Base-by-base conservation (phyloP, 2,888 invertebrate species). In the Tineola bisselliella region DNA sequence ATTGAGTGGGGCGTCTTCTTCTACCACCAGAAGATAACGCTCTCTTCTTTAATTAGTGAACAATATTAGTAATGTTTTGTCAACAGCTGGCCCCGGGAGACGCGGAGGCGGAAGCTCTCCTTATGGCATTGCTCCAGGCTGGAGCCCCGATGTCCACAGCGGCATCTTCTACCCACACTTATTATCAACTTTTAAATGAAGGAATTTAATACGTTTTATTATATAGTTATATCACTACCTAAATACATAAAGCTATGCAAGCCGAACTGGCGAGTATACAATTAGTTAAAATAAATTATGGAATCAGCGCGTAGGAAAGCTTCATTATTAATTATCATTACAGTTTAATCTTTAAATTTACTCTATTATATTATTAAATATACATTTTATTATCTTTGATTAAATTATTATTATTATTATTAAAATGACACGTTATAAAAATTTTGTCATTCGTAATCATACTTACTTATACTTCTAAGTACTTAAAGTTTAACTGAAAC, bases 241-340 rank as follows among this genome's bases (percentile, higher is more conserved):
- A 83, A 74, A 73, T 79, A 79, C 76, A 78, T 73, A 43, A 79
- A 71, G 77, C 81, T 75, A 80, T 38, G 82, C 81, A 81, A 75
- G 72, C 74, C 79, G 81, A 79, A 81, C 75, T 71, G 87, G 84
- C 84, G 79, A 89, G 89, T 89, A 88, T 89, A 89, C 89, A 89
- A 88, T 88, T 90, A 90, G 89, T 89, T 89, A 89, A 89, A 87
- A 86, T 89, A 89, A 89, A 88, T 88, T 84, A 87, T 84, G 88
- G 88, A 84, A 87, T 82, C 88, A 87, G 81, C 86, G 81, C 83
- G 87, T 88, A 87, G 87, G 79, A 81, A 87, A 82, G 88, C 88
- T 88, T 88, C 87, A 88, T 88, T 84, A 81, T 86, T n/a, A n/a
- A n/a, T n/a, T 87, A 88, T 87, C 84, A 87, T 87, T 87, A 87